Conservation (phyloP, 2,113 vertebrate genomes). For the Thalassoma bifasciatum region DNA sequence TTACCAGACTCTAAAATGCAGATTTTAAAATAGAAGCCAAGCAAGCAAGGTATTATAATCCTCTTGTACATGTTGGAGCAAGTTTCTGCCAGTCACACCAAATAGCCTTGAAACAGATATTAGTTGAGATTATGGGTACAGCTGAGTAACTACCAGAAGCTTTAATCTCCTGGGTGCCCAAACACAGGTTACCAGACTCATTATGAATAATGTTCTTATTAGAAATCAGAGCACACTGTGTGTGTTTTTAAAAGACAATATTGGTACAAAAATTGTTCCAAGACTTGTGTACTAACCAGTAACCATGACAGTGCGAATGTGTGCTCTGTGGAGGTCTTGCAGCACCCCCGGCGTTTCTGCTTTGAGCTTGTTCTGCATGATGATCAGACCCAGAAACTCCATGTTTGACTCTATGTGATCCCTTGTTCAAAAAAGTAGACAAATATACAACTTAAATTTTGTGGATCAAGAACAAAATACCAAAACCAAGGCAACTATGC, state of each 20-base stretch:
- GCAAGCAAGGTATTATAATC: neutral
- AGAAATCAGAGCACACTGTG: neutral
- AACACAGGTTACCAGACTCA: constrained; percentile 18
- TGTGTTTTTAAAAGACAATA: neutral
- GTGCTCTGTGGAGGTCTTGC: constrained; percentile 90
- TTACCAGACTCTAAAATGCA: neutral
- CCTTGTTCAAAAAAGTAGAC: constrained; percentile 73
- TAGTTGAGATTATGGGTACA: constrained; percentile 14
- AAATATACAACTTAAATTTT: neutral
- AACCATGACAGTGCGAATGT: constrained; percentile 98
- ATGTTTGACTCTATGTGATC: constrained; percentile 95
- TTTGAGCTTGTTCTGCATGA: constrained; percentile 99
- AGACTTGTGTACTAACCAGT: constrained; percentile 85
- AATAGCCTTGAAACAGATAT: constrained; percentile 10
- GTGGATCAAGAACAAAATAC: no score
- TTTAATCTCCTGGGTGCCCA: neutral
- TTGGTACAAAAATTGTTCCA: neutral
- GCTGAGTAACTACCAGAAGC: constrained; percentile 9
- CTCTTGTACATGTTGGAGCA: neutral
- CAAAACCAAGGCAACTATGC: no score
- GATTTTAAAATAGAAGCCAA: neutral
- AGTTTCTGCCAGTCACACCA: constrained; percentile 21
- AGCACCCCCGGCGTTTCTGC: constrained; percentile 92
- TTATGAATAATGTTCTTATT: neutral
- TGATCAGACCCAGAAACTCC: constrained; percentile 95